Conservation (phyloP, 2,797 vertebrate genomes). For the Mallotus villosus region DNA sequence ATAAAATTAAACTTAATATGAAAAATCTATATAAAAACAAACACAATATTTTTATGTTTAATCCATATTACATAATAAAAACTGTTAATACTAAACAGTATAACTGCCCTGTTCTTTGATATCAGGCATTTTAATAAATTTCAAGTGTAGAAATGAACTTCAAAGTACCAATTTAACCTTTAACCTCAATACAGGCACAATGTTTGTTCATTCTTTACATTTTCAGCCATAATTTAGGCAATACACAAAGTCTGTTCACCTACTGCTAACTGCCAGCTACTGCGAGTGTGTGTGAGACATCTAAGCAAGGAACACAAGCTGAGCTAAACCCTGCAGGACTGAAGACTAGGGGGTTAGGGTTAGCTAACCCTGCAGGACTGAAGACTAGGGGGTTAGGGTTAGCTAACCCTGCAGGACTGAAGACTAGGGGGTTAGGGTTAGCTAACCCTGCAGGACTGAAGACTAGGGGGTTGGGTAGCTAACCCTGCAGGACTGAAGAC, state of each 20-base stretch:
- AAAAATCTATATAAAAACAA: slow-evolving; percentile 52
- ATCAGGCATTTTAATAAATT: slow-evolving; percentile 28
- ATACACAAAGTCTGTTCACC: slow-evolving; percentile 12
- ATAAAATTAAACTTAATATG: slow-evolving; percentile 47
- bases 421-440: too few species aligned
- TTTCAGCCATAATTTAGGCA: slow-evolving; percentile 23
- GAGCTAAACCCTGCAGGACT: neutral
- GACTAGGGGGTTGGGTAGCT: neutral
- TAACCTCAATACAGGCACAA: slow-evolving; percentile 58
- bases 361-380: too few species aligned
- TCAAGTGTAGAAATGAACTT: slow-evolving; percentile 29
- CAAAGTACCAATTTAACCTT: slow-evolving; percentile 16
- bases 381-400: too few species aligned
- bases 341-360: neutral
- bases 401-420: too few species aligned
- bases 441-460: too few species aligned
- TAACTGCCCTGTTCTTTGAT: slow-evolving; percentile 48
- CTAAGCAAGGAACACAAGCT: neutral
- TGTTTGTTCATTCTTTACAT: slow-evolving; percentile 15
- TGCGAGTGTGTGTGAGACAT: neutral
- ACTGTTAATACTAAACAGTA: slow-evolving; percentile 51
- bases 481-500: too few species aligned
- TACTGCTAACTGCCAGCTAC: slow-evolving; percentile 10
- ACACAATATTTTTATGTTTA: slow-evolving; percentile 19
- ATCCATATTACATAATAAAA: slow-evolving; percentile 20